Evolutionary conservation across 2,113 vertebrate genomes (phyloP), one percentile per base, ranked within the genome.

Genomic region (Salvator merianae): DNA sequence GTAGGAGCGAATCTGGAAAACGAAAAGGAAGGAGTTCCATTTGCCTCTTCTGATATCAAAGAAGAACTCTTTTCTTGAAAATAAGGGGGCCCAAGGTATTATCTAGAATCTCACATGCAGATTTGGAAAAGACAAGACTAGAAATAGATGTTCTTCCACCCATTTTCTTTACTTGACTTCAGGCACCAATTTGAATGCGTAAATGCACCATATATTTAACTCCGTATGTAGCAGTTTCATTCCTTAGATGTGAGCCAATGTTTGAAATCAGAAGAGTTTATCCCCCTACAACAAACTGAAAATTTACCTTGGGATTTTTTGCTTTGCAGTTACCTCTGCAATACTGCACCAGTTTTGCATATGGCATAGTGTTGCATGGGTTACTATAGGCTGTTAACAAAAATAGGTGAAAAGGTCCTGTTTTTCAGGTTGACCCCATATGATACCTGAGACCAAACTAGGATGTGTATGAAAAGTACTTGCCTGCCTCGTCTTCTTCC

Each of bases 1-100:
- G 98, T 91, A 99, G 90, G 77, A 99, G 97, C 0, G 97, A 96
- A 93, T 99, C 99, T 99, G 95, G 26, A 93, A 87, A 85, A 84
- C 1, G 32, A 94, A 87, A 86, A 85, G 0, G 22, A 30, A 40
- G 68, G 38, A 80, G 13, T 3, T 38, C 82, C 68, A 47, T 85
- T 81, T 63, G 55, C 24, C 20, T 85, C 59, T 65, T 24, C 38
- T n/a, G 30, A 47, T 30, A 26, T 24, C 2, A n/a, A 68, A 79
- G 55, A 26, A 40, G 24, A 55, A 59, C 5, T 62, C 8, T 82
- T 38, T 59, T 43, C 70, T 63, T 74, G 34, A 32, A 53, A 5
- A 24, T 16, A 14, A 28, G 30, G 16, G 14, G 28, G n/a, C 10
- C 16, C 53, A 38, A 34, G 16, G 68, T 22, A 36, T 55, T 55